Evolutionary conservation across 2,797 vertebrate genomes (phyloP), one percentile per base, ranked within the genome.

Genomic region (Alectoris magna): DNA sequence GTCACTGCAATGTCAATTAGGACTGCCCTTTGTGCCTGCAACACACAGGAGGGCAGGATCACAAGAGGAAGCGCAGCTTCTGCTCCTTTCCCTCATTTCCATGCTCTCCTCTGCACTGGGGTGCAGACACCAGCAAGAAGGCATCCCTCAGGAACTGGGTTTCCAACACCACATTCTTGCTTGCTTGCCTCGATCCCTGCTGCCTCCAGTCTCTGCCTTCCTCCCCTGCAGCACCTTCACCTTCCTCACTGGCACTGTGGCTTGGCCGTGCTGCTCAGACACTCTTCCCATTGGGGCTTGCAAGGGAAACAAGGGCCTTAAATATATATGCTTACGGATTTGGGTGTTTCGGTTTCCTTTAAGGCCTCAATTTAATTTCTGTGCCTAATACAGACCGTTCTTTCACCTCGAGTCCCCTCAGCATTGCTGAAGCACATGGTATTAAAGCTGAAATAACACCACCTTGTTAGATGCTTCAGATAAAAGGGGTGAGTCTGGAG

Each of bases 381-480:
- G 17, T 78, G 63, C 39, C 49, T 62, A 63, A 68, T 26, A 14
- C 44, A 84, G 36, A 26, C 24, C 59, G 7, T 39, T 77, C 41
- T 36, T 86, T 71, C 22, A 58, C 17, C 15, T 77, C 41, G 5
- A 26, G 6, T 51, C 11, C 14, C 43, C 36, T 49, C 11, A 74
- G 15, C 39, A 51, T 36, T 48, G 43, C 24, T 74, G 56, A 66
- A 86, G 83, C 14, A 23, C 9, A 5, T 1, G 2, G 9, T 34
- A 66, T 74, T 75, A 53, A 66, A 88, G 17, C 22, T 75, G 41
- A 91, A 90, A 26, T 38, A 81, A 68, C 55, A 74, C 23, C 39
- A 3, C 21, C 80, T 83, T 41, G 2, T 82, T 60, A 83, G 29
- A 44, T 73, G 49, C 27, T 74, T 63, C 15, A 88, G 49, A 44